Conservation (phyloP, 2,888 invertebrate species). For the Nomada lathburiana region DNA sequence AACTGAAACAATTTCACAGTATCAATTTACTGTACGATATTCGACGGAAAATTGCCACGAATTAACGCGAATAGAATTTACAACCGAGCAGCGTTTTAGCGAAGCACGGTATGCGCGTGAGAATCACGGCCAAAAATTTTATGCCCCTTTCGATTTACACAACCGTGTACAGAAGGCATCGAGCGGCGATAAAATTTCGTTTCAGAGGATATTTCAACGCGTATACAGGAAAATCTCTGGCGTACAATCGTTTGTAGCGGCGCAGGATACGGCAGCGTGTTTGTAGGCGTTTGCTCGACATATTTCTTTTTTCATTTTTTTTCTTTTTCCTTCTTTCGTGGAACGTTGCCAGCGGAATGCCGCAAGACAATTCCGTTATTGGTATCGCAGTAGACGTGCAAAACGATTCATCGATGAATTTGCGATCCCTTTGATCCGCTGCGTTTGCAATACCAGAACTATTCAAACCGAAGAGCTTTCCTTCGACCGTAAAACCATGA, state of each 20-base stretch:
- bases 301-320: neutral
- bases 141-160: neutral
- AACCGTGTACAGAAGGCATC: neutral
- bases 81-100: too few relatives aligned
- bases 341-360: constrained; percentile 41
- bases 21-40: too few relatives aligned
- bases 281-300: neutral
- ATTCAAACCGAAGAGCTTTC: constrained; percentile 30
- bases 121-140: neutral
- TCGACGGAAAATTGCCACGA: too few relatives aligned
- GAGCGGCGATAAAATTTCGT: neutral
- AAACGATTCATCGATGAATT: constrained; percentile 32
- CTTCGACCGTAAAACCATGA: constrained; percentile 22
- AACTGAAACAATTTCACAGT: too few relatives aligned
- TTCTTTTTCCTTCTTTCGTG: constrained; percentile 2
- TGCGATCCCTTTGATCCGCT: constrained; percentile 23
- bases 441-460: constrained; percentile 26
- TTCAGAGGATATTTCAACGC: neutral
- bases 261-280: neutral
- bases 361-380: constrained; percentile 46
- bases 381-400: constrained; percentile 24
- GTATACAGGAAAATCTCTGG: neutral
- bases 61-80: too few relatives aligned
- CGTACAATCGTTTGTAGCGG: neutral
- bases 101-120: neutral